Evolutionary conservation across 2,797 vertebrate species (phyloP).

Genomic region (Kryptolebias ocellatus): DNA sequence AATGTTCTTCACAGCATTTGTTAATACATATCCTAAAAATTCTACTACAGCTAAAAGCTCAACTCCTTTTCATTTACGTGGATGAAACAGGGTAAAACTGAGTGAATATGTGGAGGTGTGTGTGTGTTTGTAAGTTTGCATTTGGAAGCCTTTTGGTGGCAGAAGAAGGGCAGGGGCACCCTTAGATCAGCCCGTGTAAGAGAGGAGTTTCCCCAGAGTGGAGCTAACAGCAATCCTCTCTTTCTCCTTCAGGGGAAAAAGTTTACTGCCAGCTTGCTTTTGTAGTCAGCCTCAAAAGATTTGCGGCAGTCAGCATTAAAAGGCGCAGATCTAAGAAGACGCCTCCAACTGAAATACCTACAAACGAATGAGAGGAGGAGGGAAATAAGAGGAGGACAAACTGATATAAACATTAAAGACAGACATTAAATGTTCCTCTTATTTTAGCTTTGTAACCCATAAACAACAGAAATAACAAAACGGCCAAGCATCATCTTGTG

Average conservation of each 20-base stretch:
- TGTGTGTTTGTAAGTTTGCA: slow-evolving; percentile 8
- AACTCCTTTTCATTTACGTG: slow-evolving; percentile 15
- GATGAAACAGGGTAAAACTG: slow-evolving; percentile 12
- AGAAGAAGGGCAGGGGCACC: slow-evolving; percentile 43
- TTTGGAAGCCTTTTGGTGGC: slow-evolving; percentile 24
- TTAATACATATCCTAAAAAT: slow-evolving; percentile 27
- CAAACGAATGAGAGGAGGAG: slow-evolving; percentile 65
- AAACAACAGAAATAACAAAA: slow-evolving; percentile 68
- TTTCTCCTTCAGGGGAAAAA: slow-evolving; percentile 80
- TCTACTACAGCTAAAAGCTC: slow-evolving; percentile 22
- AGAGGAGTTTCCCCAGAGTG: slow-evolving; percentile 76
- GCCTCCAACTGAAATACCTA: slow-evolving; percentile 79
- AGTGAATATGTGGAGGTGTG: slow-evolving; percentile 7
- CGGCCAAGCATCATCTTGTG: slow-evolving; percentile 50
- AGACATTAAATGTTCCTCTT: slow-evolving; percentile 73
- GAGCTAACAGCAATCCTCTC: slow-evolving; percentile 68
- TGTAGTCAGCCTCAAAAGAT: slow-evolving; percentile 84
- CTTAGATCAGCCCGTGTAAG: slow-evolving; percentile 63
- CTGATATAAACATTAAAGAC: slow-evolving; percentile 76
- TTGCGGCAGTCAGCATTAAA: slow-evolving; percentile 83
- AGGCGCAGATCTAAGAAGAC: slow-evolving; percentile 79
- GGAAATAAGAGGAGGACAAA: slow-evolving; percentile 50
- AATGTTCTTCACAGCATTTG: slow-evolving; percentile 11
- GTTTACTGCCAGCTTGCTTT: slow-evolving; percentile 83
- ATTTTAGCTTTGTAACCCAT: slow-evolving; percentile 71